These are phyloP conservation scores for Spatulosminthurus flaviceps DNA, from an alignment of 2,888 invertebrate species.

Conservation along the genomic window DNA sequence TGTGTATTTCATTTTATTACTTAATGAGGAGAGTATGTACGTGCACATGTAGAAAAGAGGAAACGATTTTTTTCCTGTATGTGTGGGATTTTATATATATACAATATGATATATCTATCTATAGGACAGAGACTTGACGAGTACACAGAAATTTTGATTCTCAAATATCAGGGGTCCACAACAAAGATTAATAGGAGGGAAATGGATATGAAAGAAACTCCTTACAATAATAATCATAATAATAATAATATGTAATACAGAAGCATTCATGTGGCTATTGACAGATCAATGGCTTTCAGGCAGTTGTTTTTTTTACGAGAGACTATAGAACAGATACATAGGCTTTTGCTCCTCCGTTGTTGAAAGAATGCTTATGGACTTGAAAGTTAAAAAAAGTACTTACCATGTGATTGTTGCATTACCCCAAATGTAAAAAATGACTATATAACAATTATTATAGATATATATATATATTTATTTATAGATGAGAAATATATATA, in stretches of 20 bases:
- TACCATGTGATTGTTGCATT: slow-evolving; percentile 2
- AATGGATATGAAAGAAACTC: background rate
- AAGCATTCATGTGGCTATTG: slow-evolving; percentile 1
- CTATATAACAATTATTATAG: background rate
- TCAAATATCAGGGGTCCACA: slow-evolving; percentile 28
- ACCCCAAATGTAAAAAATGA: background rate
- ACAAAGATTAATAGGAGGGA: background rate
- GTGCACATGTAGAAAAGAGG: background rate
- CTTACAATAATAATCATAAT: too few species aligned
- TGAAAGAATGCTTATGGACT: background rate
- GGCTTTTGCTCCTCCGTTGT: background rate
- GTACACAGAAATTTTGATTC: slow-evolving; percentile 20
- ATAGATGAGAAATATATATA: background rate
- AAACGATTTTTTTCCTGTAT: background rate
- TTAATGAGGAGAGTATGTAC: background rate
- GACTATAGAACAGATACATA: background rate
- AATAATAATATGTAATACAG: too few species aligned
- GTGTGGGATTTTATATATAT: background rate
- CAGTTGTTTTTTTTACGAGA: background rate
- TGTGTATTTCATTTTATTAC: background rate
- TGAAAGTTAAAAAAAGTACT: background rate
- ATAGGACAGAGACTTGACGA: slow-evolving; percentile 19
- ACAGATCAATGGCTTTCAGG: slow-evolving; percentile 18
- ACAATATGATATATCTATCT: background rate
- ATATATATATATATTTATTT: background rate